These are phyloP conservation scores for Erebia aethiops DNA, from an alignment of 2,888 invertebrate genomes.

Conservation along the genomic window DNA sequence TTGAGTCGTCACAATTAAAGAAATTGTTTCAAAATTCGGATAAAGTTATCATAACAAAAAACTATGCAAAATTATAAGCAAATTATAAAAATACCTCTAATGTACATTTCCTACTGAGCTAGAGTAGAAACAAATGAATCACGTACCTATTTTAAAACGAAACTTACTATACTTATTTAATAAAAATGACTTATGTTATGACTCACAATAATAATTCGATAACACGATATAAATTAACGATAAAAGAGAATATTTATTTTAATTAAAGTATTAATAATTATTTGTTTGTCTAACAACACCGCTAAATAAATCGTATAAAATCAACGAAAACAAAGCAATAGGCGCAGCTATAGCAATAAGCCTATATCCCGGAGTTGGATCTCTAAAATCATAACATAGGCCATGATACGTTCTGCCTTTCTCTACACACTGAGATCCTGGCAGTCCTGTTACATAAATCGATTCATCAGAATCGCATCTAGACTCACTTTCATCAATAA, in stretches of 20 bases:
- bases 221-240: background rate
- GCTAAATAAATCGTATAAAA: conserved; percentile 73
- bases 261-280: conserved; percentile 43
- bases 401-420: conserved; percentile 58
- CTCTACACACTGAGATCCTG: conserved; percentile 64
- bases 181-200: no score
- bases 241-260: background rate
- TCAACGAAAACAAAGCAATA: conserved; percentile 66
- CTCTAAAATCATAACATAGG: conserved; percentile 67
- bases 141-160: no score
- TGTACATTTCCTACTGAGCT: no score
- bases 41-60: no score
- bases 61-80: no score
- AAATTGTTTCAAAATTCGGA: no score
- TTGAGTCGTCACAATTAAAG: no score
- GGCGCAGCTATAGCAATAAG: conserved; percentile 69
- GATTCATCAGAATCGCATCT: conserved; percentile 62
- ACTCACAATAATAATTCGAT: no score
- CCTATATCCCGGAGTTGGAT: conserved; percentile 68
- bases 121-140: no score
- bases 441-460: conserved; percentile 59
- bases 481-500: conserved; percentile 55
- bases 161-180: no score
- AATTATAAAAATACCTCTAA: no score
- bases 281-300: conserved; percentile 70